phyloP scores from a whole-genome alignment of 2,113 vertebrate species.

The Ranitomeya variabilis region DNA sequence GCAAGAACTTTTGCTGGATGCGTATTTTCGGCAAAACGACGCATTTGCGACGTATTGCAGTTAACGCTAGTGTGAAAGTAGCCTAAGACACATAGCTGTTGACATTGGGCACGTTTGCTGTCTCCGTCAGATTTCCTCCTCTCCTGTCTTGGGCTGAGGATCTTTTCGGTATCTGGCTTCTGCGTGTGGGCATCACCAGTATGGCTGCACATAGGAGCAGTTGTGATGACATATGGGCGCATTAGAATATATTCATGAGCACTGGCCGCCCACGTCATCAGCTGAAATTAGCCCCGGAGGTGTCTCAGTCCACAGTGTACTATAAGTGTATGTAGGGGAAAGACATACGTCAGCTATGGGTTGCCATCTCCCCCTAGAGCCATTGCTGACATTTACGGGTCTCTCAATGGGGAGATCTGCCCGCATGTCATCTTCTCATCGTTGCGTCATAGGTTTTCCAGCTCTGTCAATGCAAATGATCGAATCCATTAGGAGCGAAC shows the following conservation, averaged over 20 bases:
- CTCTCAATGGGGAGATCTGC: too few relatives aligned
- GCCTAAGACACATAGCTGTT: too few relatives aligned
- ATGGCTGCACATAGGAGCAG: not conserved
- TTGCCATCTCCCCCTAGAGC: too few relatives aligned
- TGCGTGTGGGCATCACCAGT: not conserved
- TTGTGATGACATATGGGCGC: slow-evolving; percentile 31
- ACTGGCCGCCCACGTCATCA: not conserved
- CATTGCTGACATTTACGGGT: too few relatives aligned
- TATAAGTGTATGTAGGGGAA: not conserved
- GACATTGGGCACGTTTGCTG: not conserved
- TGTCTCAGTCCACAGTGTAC: not conserved
- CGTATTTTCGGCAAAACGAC: too few relatives aligned
- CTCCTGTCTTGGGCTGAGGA: not conserved
- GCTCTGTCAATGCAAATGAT: not conserved
- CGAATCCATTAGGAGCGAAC: not conserved
- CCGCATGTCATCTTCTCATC: too few relatives aligned
- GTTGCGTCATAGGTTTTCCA: not conserved
- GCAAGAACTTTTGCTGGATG: too few relatives aligned
- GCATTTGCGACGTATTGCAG: too few relatives aligned
- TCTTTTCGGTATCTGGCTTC: not conserved
- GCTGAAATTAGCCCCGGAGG: slow-evolving; percentile 25
- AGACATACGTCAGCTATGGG: too few relatives aligned
- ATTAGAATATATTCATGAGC: slow-evolving; percentile 39
- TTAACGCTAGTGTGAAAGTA: too few relatives aligned
- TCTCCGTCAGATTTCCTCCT: not conserved